Percentiles rank a stretch among this genome's conserved stretches.
Evolutionary conservation across 2,113 vertebrate species (phyloP).

Genomic region (Entomyzon cyanotis): DNA sequence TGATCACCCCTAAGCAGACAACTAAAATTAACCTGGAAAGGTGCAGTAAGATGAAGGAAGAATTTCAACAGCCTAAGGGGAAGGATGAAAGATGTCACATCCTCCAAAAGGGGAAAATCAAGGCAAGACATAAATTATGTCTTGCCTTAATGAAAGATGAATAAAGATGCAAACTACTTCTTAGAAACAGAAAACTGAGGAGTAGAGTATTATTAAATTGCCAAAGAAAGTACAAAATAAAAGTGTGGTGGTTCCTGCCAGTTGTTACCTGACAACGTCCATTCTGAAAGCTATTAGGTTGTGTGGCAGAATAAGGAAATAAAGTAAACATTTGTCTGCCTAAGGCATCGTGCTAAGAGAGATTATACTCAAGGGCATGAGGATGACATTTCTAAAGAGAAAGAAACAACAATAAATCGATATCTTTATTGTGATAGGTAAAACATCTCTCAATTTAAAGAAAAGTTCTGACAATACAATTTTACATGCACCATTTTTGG

Average conservation of each 20-base stretch:
- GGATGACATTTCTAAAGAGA: neutral
- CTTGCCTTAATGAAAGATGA: neutral
- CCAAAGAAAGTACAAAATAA: neutral
- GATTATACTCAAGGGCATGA: neutral
- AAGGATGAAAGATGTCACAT: neutral
- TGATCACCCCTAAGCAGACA: neutral
- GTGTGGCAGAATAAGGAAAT: neutral
- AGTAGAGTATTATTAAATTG: neutral
- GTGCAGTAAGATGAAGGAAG: neutral
- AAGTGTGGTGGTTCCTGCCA: neutral
- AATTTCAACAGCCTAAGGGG: neutral
- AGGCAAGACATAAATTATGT: neutral
- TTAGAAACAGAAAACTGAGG: neutral
- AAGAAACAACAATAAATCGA: neutral
- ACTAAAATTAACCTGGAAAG: slow-evolving; percentile 27
- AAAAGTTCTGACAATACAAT: neutral
- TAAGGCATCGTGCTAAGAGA: neutral
- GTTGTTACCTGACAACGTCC: neutral
- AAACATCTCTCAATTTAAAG: neutral
- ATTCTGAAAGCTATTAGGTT: neutral
- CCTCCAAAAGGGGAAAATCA: neutral
- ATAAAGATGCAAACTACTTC: neutral
- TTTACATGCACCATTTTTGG: neutral
- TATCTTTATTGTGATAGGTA: neutral
- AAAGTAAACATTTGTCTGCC: neutral